Base-by-base conservation (phyloP, 1,140 invertebrate species). In the Calephelis virginiensis region DNA sequence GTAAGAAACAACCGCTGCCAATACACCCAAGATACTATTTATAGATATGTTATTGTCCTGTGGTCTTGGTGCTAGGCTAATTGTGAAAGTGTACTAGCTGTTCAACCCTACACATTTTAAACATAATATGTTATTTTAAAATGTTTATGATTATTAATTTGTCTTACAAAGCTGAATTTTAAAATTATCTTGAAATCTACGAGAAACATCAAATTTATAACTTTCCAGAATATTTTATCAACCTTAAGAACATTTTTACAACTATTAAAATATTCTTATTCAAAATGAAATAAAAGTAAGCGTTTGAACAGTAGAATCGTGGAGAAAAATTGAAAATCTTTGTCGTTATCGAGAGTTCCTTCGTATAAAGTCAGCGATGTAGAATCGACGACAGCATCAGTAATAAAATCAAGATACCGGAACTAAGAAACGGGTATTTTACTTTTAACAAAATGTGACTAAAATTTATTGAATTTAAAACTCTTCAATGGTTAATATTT, bases 291-390 rank as follows among this genome's bases (percentile, higher is more conserved):
- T 56, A 56, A 56, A 56, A 56, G 17, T 28, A 14, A 56, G 53
- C 53, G 17, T 56, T 56, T 56, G 53, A 56, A 56, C 53, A 37
- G 53, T 56, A 28, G 53, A 28, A 56, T 56, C 53, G 53, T 14
- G 53, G 17, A 56, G 53, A 56, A 8, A 56, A 56, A 56, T 56
- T 56, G 17, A 37, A 56, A 56, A 56, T 56, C 53, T 56, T 56
- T 56, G 53, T 56, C 53, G 53, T 56, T 56, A 56, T 56, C 53
- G 53, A 56, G 17, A 53, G 49, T 28, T 56, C 11, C 53, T 14
- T 37, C 53, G 53, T 56, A 56, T 56, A 56, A 56, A 56, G 53
- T 56, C 53, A 56, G 53, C 53, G 53, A 56, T 56, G 53, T 56
- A 56, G 53, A 56, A 56, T 56, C 53, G 14, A 53, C 49, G 49